phyloP scores from a whole-genome alignment of 2,113 vertebrate species.

The Mus pahari region DNA sequence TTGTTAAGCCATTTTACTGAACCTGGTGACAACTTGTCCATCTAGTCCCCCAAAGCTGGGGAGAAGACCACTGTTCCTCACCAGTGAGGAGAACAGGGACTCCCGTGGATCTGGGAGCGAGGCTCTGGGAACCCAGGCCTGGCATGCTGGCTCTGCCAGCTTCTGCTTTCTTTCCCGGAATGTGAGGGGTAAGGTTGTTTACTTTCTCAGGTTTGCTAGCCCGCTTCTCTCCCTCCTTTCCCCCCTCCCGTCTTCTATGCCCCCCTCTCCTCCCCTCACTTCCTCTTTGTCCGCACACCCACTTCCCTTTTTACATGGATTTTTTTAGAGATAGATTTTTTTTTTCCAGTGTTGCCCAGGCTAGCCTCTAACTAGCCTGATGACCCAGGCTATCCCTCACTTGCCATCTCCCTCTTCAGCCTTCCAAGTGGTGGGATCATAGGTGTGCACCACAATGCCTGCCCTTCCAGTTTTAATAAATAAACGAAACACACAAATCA shows the following conservation, averaged over 20 bases:
- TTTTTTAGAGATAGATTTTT: not conserved
- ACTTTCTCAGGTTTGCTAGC: not conserved
- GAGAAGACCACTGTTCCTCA: not conserved
- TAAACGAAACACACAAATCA: not conserved
- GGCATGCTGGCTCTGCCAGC: not conserved
- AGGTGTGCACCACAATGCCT: not conserved
- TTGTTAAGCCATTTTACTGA: not conserved
- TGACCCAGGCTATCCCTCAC: not conserved
- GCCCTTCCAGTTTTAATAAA: not conserved
- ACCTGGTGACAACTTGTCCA: not conserved
- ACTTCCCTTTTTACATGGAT: not conserved
- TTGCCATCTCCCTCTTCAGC: not conserved
- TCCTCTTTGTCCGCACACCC: not conserved
- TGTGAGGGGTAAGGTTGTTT: not conserved
- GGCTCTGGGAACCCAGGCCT: not conserved
- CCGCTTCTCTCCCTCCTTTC: too few species aligned
- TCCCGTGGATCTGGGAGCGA: not conserved
- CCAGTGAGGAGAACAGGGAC: not conserved
- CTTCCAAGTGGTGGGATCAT: not conserved
- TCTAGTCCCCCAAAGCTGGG: not conserved
- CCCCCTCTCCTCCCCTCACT: not conserved
- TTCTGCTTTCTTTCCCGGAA: not conserved
- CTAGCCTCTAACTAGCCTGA: not conserved
- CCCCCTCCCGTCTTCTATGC: too few species aligned
- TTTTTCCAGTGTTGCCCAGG: not conserved